A percentile compares a stretch with the other conserved stretches of the same genome.
phyloP scores from a whole-genome alignment of 2,888 invertebrate species.

The Drosophila neutralis region DNA sequence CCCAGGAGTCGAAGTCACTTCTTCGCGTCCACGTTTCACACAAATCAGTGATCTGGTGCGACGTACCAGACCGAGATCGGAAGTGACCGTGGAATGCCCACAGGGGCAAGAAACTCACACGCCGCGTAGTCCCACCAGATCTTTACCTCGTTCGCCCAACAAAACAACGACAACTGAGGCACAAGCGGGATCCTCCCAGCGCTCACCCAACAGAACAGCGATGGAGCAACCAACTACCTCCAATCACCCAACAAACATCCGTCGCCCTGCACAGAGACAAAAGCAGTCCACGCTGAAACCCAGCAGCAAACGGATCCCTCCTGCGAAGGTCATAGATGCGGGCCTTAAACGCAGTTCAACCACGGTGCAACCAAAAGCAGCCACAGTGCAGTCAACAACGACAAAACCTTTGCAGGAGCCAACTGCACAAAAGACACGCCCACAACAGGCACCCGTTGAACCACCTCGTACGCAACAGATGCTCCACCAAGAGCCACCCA shows the following conservation, averaged over 20 bases:
- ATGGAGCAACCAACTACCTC: background rate
- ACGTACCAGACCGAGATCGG: conserved; percentile 1
- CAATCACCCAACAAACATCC: background rate
- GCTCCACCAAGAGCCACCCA: conserved; percentile 5
- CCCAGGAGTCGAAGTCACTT: background rate
- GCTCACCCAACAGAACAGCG: background rate
- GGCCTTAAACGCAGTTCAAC: conserved; percentile 21
- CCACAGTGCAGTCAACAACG: background rate
- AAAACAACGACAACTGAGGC: conserved; percentile 4
- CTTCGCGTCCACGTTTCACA: conserved; percentile 71
- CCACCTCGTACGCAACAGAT: conserved; percentile 10
- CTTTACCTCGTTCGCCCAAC: conserved; percentile 33
- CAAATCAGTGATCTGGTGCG: conserved; percentile 77
- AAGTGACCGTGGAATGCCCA: background rate
- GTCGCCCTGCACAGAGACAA: background rate
- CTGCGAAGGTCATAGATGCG: conserved; percentile 56
- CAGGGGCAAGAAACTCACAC: conserved; percentile 4
- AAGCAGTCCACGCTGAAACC: conserved; percentile 21
- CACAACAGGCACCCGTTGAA: conserved; percentile 7
- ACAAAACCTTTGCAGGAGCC: background rate
- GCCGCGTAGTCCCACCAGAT: conserved; percentile 18
- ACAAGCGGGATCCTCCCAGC: background rate
- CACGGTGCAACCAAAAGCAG: background rate
- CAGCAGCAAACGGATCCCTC: conserved; percentile 7
- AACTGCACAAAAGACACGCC: conserved; percentile 15